Conservation (phyloP, 2,888 invertebrate species). For the Pachycephus smyrnensis region DNA sequence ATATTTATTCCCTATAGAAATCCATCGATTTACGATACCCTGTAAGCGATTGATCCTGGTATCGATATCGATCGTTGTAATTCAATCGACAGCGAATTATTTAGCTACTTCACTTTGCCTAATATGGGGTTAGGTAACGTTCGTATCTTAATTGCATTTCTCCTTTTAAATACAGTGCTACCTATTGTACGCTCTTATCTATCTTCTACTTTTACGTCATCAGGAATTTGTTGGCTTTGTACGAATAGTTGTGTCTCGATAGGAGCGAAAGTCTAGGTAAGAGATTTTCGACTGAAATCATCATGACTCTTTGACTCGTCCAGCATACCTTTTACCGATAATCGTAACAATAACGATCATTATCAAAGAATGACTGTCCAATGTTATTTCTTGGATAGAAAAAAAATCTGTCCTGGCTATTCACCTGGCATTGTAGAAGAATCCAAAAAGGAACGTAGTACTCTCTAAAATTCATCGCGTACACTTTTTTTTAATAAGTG, state of each 20-base stretch:
- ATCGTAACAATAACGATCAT: not conserved
- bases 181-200: not conserved
- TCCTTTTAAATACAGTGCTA: not conserved
- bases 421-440: not conserved
- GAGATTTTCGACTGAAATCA: not conserved
- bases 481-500: not conserved
- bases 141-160: not conserved
- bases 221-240: not conserved
- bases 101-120: slow-evolving; percentile 14
- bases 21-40: not conserved
- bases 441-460: not conserved
- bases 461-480: not conserved
- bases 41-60: not conserved
- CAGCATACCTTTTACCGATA: not conserved
- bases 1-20: not conserved
- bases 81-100: slow-evolving; percentile 16
- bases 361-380: not conserved
- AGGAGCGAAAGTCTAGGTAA: not conserved
- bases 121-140: not conserved
- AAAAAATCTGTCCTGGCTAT: not conserved
- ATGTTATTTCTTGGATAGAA: not conserved
- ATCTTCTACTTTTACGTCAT: not conserved
- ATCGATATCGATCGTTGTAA: slow-evolving; percentile 8
- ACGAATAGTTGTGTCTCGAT: not conserved
- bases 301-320: not conserved